Percentiles rank a stretch among this genome's conserved stretches.
Evolutionary conservation across 2,113 vertebrate genomes (phyloP).

Genomic region (Zosterops borbonicus): DNA sequence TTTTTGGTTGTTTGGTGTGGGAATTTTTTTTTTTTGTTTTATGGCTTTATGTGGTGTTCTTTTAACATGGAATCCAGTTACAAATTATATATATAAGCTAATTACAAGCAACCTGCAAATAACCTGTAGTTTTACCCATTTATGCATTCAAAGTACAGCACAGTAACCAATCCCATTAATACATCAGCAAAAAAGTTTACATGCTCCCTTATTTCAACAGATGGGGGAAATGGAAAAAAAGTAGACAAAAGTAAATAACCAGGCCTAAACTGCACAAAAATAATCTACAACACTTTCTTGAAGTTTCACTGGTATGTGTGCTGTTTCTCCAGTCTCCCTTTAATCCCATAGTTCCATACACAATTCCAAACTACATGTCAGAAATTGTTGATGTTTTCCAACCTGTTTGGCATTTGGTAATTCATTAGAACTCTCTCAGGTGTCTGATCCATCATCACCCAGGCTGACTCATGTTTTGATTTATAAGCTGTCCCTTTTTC

Average conservation of each 20-base stretch:
- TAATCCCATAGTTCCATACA: neutral
- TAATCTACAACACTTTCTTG: neutral
- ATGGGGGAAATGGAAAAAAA: neutral
- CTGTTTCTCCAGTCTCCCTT: neutral
- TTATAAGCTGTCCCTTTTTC: slow-evolving; percentile 57
- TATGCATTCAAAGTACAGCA: neutral
- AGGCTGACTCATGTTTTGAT: slow-evolving; percentile 75
- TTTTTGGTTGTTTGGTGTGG: neutral
- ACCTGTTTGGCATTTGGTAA: slow-evolving; percentile 87
- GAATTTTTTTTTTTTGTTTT: neutral
- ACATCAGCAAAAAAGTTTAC: neutral
- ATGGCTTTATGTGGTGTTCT: neutral
- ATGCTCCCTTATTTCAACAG: neutral
- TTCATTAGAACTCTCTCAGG: slow-evolving; percentile 82
- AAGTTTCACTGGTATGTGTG: neutral
- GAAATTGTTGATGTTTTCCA: slow-evolving; percentile 35
- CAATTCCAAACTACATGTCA: neutral
- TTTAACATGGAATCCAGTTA: neutral
- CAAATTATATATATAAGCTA: neutral
- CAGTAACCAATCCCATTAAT: neutral
- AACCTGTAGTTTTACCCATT: neutral
- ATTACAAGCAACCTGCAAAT: neutral
- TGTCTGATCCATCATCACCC: slow-evolving; percentile 79
- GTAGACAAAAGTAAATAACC: neutral
- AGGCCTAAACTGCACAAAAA: neutral